phyloP scores from a whole-genome alignment of 2,888 invertebrate species.

The Penaeus monodon region DNA sequence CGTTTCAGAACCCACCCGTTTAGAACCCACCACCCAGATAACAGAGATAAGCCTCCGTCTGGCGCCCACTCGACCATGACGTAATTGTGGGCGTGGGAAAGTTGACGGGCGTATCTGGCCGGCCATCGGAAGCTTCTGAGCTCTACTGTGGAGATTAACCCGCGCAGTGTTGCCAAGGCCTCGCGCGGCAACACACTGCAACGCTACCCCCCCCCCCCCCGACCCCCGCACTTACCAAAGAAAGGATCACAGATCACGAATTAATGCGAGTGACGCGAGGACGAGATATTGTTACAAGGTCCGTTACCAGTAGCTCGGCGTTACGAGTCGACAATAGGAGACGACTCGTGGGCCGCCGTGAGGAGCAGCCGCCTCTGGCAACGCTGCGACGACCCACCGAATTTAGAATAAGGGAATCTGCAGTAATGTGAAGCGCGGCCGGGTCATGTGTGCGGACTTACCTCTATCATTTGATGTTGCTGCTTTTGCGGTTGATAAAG shows the following conservation, averaged over 20 bases:
- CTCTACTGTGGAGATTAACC: conserved; percentile 35
- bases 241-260: too few relatives aligned
- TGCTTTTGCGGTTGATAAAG: too few relatives aligned
- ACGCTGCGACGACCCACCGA: too few relatives aligned
- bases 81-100: conserved; percentile 49
- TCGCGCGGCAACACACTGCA: neutral
- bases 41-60: conserved; percentile 38
- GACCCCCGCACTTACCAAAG: neutral
- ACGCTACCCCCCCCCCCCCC: neutral
- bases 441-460: too few relatives aligned
- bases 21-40: conserved; percentile 30
- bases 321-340: neutral
- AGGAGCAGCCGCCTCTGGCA: too few relatives aligned
- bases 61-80: conserved; percentile 35
- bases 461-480: too few relatives aligned
- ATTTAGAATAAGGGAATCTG: too few relatives aligned
- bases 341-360: neutral
- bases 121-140: conserved; percentile 41
- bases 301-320: too few relatives aligned
- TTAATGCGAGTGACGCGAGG: too few relatives aligned
- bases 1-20: neutral
- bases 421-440: too few relatives aligned
- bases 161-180: neutral
- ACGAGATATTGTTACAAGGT: too few relatives aligned
- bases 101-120: conserved; percentile 42